Evolutionary conservation across 2,888 invertebrate species (phyloP).

Genomic region (Drosophila lutescens): DNA sequence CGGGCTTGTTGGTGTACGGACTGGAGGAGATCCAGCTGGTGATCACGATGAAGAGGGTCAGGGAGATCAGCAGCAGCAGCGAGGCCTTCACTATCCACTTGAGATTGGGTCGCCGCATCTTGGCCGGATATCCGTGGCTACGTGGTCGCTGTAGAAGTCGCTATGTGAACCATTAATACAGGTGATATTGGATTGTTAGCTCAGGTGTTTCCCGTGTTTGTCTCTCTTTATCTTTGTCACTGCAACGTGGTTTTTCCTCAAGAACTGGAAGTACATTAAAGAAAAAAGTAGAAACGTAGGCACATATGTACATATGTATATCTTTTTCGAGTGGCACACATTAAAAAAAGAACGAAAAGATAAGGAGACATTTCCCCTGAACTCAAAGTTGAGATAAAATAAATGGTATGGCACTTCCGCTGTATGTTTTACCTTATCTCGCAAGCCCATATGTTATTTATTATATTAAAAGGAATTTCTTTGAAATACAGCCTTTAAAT

Average conservation of each 20-base stretch:
- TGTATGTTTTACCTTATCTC: conserved; percentile 5
- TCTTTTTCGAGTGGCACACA: conserved; percentile 12
- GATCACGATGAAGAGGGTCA: conserved; percentile 77
- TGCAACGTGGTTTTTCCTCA: conserved; percentile 25
- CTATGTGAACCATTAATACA: neutral
- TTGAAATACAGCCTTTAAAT: neutral
- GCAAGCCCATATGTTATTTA: too few relatives aligned
- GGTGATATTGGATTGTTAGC: conserved; percentile 9
- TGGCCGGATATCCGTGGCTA: conserved; percentile 25
- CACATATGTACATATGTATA: conserved; percentile 14
- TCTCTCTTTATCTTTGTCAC: neutral
- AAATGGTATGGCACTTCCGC: conserved; percentile 10
- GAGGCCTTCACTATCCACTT: conserved; percentile 81
- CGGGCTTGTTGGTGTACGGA: conserved; percentile 74
- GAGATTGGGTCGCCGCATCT: conserved; percentile 81
- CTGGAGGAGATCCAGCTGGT: conserved; percentile 82
- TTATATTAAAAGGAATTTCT: neutral
- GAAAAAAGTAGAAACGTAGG: conserved; percentile 9
- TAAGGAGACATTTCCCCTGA: conserved; percentile 17
- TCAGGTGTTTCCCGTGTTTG: conserved; percentile 8
- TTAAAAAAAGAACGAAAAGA: conserved; percentile 5
- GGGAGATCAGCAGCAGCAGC: conserved; percentile 70
- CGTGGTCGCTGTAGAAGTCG: conserved; percentile 9
- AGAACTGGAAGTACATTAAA: conserved; percentile 3
- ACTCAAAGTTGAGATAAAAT: conserved; percentile 23